These are phyloP conservation scores for Acanthococcus lagerstroemiae DNA, from an alignment of 2,888 invertebrate genomes.

Conservation along the genomic window DNA sequence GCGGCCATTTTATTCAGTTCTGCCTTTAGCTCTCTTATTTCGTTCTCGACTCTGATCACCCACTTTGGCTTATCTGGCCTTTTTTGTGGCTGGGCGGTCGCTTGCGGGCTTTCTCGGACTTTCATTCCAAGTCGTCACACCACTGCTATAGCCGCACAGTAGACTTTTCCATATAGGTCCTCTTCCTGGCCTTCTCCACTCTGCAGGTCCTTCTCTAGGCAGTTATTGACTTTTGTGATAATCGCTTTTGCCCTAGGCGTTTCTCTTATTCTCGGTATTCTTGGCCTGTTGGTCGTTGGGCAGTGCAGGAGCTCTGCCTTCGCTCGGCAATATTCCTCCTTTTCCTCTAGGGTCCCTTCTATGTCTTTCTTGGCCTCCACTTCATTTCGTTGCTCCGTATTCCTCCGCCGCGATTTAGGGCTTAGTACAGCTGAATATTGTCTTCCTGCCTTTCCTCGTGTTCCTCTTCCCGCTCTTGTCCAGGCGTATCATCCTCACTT, in stretches of 20 bases:
- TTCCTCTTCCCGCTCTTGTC: neutral
- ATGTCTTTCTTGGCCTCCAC: neutral
- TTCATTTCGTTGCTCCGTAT: too few relatives aligned
- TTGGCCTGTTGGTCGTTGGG: neutral
- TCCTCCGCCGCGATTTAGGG: too few relatives aligned
- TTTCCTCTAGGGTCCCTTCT: neutral
- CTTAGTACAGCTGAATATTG: too few relatives aligned
- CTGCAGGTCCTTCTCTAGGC: neutral
- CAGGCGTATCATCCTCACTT: neutral
- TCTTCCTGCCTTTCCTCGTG: neutral
- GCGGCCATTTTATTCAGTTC: neutral
- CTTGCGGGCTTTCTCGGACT: neutral
- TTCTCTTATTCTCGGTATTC: neutral
- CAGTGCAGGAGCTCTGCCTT: neutral
- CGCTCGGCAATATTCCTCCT: neutral
- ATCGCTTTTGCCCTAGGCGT: neutral
- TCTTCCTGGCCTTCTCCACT: neutral
- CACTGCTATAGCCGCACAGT: neutral
- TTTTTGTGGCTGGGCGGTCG: neutral
- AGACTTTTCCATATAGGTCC: neutral
- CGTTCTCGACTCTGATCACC: neutral
- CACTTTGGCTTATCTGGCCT: neutral
- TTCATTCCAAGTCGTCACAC: neutral
- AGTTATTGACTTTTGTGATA: neutral
- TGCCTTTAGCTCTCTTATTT: neutral